Evolutionary conservation across 2,888 invertebrate genomes (phyloP).

Genomic region (Cheilosia impressa): DNA sequence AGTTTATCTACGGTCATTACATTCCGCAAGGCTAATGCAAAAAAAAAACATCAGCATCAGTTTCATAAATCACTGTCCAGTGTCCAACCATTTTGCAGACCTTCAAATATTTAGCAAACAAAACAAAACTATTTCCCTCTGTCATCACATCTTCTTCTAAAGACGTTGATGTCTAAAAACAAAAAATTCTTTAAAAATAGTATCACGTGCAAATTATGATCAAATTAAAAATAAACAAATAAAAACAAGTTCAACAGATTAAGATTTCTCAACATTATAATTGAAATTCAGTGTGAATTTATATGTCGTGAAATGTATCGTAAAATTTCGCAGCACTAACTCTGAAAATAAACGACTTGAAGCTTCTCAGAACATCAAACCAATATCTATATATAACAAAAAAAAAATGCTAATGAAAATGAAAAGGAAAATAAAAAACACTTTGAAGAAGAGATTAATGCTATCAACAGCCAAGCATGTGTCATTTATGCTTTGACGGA

Average conservation of each 20-base stretch:
- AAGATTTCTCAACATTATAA: slow-evolving; percentile 7
- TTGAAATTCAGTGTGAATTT: slow-evolving; percentile 5
- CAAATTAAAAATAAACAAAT: slow-evolving; percentile 9
- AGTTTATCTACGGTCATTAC: too few relatives aligned
- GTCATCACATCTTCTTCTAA: slow-evolving; percentile 8
- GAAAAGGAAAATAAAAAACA: background rate
- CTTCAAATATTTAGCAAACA: background rate
- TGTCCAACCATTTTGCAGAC: background rate
- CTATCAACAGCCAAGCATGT: background rate
- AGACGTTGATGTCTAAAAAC: too few relatives aligned
- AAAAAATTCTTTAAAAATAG: background rate
- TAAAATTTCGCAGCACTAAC: background rate
- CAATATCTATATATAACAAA: background rate
- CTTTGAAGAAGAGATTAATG: background rate
- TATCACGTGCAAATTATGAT: slow-evolving; percentile 24
- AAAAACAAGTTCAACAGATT: slow-evolving; percentile 5
- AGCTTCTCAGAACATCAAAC: slow-evolving; percentile 3
- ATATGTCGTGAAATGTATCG: background rate
- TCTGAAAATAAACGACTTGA: slow-evolving; percentile 15
- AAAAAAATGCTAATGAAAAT: background rate
- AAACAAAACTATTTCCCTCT: background rate
- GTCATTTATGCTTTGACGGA: background rate
- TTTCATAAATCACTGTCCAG: too few relatives aligned
- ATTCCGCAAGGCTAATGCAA: too few relatives aligned
- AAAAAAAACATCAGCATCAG: too few relatives aligned